Evolutionary conservation across 2,888 invertebrate species (phyloP), one percentile per base, ranked within the genome.

Genomic region (Cheilosia soror): DNA sequence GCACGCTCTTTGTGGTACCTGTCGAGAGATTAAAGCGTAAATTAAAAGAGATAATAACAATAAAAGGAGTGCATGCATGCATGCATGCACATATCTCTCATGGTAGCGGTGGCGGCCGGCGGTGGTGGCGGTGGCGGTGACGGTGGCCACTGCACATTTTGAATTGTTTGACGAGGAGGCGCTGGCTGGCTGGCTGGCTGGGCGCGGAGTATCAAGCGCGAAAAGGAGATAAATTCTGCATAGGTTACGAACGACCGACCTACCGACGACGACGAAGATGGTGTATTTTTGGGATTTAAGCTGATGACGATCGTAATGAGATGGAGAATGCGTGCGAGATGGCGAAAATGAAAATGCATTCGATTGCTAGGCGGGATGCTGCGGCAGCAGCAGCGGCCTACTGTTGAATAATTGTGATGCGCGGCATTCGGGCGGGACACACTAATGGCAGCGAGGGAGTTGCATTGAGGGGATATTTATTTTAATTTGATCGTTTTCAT

Each of bases 31-130:
- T 82, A 72, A 82, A 82, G 82, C 82, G 82, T 82, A 82, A 82
- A 82, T 82, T 82, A 78, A 82, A 82, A 71, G 77, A 77, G 82
- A 82, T 82, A 82, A 82, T 77, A 82, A 80, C 82, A 82, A 82
- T 78, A 77, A 82, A 72, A 81, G 63, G 63, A 77, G 71, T 71
- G 53, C 71, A 72, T 77, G 71, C 57, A 76, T 71, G 65, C 75
- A 51, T 27, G 44, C 44, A 73, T 57, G 71, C 33, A 63, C 53
- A 29, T 33, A 53, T 53, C 42, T 42, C 51, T 25, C 13, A 27
- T 15, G 40, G 55, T 29, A 33, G 53, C 25, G 53, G 51, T n/a
- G 20, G 20, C 2, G 20, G 20, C 20, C 20, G 2, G 20, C 20
- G 42, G 20, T 9, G 31, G 65, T n/a, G 57, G 44, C 20, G 20